Evolutionary conservation across 2,797 vertebrate species (phyloP), one percentile per base, ranked within the genome.

Genomic region (Crenichthys baileyi): DNA sequence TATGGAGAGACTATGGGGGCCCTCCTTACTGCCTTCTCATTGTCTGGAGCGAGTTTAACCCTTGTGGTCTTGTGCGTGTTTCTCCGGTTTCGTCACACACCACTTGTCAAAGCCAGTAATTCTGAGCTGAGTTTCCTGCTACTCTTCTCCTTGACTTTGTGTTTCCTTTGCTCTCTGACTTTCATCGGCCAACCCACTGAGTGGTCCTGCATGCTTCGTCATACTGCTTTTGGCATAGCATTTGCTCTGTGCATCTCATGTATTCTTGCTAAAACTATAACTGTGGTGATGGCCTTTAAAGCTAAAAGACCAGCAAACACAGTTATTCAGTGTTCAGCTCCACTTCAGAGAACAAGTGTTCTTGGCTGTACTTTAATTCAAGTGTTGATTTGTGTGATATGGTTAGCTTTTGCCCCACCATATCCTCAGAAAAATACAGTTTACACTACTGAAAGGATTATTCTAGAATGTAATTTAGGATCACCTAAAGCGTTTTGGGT

Each of bases 171-270:
- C 68, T 93, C 95, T 78, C 81, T 95, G 67, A 92, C 93, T 46
- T 95, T 95, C 82, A 94, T 95, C 0, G 92, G 93, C 13, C 87
- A 8, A 13, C 95, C 95, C 24, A 75, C 94, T 75, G 75, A 87
- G 26, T 95, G 92, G 93, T 95, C 94, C 78, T 95, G 94, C 84
- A 94, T 93, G 94, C 85, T 95, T 71, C 88, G 94, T 0, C 94
- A 95, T 80, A 92, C 92, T 18, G 89, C 87, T 0, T 95, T 95
- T 9, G 92, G 94, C 16, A 88, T 94, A 79, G 93, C 93, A 13
- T 95, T 95, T 83, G 94, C 91, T 18, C 81, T 96, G 73, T 95
- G 93, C 72, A 94, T 95, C 53, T 95, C 94, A 31, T 95, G 95
- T 82, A 86, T 95, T 72, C 83, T 96, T 72, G 93, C 92, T 13